Base-by-base conservation (phyloP, 2,113 vertebrate genomes). In the Regulus satrapa region DNA sequence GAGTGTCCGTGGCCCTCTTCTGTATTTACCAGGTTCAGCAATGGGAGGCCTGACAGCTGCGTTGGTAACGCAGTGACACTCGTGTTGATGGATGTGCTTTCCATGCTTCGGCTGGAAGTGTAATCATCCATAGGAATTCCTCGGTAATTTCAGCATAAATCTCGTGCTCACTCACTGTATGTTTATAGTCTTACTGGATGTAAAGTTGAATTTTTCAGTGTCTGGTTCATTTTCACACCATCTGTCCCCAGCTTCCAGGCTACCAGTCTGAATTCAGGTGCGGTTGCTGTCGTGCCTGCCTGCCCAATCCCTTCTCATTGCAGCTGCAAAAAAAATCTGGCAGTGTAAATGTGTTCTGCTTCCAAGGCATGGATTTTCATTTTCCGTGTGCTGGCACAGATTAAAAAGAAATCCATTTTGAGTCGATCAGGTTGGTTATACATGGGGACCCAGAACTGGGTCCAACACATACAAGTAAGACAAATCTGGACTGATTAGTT, bases 131-230 rank as follows among this genome's bases (percentile, higher is more conserved):
- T 89, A 89, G 95, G 91, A 94, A 93, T 94, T 94, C 69, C 77
- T 85, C 88, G 82, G 54, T 96, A 95, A 92, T 95, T 95, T 95
- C 83, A 69, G 69, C 74, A 96, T 95, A 94, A 94, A 95, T 96
- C 94, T 94, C 61, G 12, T 64, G 62, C 54, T 94, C 54, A 26
- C 61, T 93, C 87, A 51, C 79, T 94, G 45, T 85, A 68, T 90
- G 71, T 95, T 94, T 79, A n/a, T 75, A 91, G 56, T 91, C 86
- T 83, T 84, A 56, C 66, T 51, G 64, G n/a, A 88, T 88, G 51
- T 79, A 41, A 80, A 61, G 76, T 81, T 76, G 73, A 75, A 69
- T 95, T 91, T 94, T 94, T 94, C 80, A 89, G 48, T 73, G 31
- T 78, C 90, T 92, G 45, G 24, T 93, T 95, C 49, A 55, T 73